Evolutionary conservation across 2,888 invertebrate genomes (phyloP), one percentile per base, ranked within the genome.

Genomic region (Sphaeridia pumilis): DNA sequence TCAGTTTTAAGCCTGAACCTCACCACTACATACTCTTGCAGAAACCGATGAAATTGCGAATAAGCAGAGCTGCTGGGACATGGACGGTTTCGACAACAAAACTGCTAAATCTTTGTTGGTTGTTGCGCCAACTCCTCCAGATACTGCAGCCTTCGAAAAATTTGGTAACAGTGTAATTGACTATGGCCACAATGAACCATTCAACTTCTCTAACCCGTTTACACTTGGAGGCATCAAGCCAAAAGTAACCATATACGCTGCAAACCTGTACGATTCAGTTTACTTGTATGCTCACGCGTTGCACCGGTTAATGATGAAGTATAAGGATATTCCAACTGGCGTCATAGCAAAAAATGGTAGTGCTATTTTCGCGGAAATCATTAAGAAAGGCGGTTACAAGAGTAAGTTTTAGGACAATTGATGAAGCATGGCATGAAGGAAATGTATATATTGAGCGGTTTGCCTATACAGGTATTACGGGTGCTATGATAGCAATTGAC

Each of bases 221-320:
- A 22, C 17, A 54, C 22, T 52, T 45, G 56, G 53, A 59, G 57
- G 66, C 52, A 61, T 64, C 55, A 77, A 78, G 58, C 75, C 87
- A 84, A 85, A 83, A 70, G 83, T 90, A 42, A 83, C 86, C 36
- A 84, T 92, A 63, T 88, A 88, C 70, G 94, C 94, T 54, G 90
- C 89, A 41, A 90, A 94, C 72, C 76, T 92, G 61, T 95, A 94
- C 71, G 95, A 97, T 73, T 88, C 95, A 1, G 87, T 95, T 35
- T 82, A 82, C 69, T 74, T 95, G 28, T 97, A 95, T 70, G 92
- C 93, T 22, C 78, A 77, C 62, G 93, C 94, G 1, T 74, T 94
- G 63, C 79, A 88, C 67, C 77, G 81, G 65, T 74, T 89, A 42
- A 58, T 59, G 22, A 72, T 90, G 53, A 67, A 69, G 10, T 73